Evolutionary conservation across 2,113 vertebrate species (phyloP).

Genomic region (Pterocles orientalis): DNA sequence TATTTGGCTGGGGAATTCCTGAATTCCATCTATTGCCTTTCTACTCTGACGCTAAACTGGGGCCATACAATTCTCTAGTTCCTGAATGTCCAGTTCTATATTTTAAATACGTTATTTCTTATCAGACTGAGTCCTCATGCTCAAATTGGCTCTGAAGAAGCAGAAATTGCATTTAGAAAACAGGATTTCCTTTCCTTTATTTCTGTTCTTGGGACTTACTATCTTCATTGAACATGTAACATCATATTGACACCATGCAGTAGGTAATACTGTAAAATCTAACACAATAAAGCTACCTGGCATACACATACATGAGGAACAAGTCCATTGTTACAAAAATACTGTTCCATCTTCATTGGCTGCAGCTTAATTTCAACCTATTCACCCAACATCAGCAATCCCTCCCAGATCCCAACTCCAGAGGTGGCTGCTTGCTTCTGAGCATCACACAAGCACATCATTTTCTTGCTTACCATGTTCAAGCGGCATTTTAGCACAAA

Average conservation of each 20-base stretch:
- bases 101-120: slow-evolving; percentile 16
- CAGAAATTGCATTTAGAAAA: slow-evolving; percentile 40
- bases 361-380: neutral
- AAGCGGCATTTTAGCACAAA: neutral
- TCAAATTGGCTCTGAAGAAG: slow-evolving; percentile 17
- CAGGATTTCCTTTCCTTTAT: neutral
- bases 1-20: neutral
- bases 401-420: neutral
- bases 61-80: neutral
- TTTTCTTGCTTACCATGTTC: neutral
- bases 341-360: neutral
- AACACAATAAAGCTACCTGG: neutral
- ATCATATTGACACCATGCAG: neutral
- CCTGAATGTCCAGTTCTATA: neutral
- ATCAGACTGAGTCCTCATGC: neutral
- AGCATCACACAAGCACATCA: neutral
- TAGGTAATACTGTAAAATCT: neutral
- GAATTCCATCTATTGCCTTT: neutral
- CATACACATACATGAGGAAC: neutral
- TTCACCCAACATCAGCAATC: neutral
- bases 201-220: neutral
- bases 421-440: neutral
- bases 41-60: neutral
- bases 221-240: neutral
- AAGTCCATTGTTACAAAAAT: neutral